Conservation (phyloP, 2,113 vertebrate species). For the Gasterosteus nipponicus region DNA sequence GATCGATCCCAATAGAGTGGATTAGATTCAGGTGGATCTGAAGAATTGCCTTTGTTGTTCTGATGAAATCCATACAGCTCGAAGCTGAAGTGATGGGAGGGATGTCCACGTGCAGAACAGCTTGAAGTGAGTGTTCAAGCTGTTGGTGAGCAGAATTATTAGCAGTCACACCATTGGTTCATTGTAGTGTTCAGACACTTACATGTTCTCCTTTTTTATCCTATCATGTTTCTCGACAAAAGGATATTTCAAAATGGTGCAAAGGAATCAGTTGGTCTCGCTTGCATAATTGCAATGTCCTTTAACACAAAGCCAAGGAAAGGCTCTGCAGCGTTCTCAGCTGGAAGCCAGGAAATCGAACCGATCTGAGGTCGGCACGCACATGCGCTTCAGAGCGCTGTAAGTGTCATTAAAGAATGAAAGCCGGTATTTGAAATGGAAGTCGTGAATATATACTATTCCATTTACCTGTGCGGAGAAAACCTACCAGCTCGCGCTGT, state of each 20-base stretch:
- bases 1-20: neutral
- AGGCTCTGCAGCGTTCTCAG: neutral
- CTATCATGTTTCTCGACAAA: slow-evolving; percentile 7
- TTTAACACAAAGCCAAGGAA: slow-evolving; percentile 9
- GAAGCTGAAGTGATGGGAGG: neutral
- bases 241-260: neutral
- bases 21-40: slow-evolving; percentile 5
- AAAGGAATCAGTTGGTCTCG: slow-evolving; percentile 7
- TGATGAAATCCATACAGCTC: slow-evolving; percentile 8
- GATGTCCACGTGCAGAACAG: neutral
- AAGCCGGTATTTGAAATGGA: slow-evolving; percentile 15
- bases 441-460: slow-evolving; percentile 14
- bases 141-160: slow-evolving; percentile 6
- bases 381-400: neutral
- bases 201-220: slow-evolving; percentile 3
- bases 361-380: slow-evolving; percentile 43
- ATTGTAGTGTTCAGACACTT: neutral
- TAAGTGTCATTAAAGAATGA: slow-evolving; percentile 37
- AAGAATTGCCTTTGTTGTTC: slow-evolving; percentile 2
- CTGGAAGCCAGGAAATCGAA: slow-evolving; percentile 10
- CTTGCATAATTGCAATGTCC: neutral
- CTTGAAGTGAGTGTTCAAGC: neutral
- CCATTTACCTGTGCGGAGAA: slow-evolving; percentile 15
- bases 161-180: neutral
- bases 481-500: neutral